Evolutionary conservation across 1,140 invertebrate genomes (phyloP), one percentile per base, ranked within the genome.

Genomic region (Drosophila ogumai): DNA sequence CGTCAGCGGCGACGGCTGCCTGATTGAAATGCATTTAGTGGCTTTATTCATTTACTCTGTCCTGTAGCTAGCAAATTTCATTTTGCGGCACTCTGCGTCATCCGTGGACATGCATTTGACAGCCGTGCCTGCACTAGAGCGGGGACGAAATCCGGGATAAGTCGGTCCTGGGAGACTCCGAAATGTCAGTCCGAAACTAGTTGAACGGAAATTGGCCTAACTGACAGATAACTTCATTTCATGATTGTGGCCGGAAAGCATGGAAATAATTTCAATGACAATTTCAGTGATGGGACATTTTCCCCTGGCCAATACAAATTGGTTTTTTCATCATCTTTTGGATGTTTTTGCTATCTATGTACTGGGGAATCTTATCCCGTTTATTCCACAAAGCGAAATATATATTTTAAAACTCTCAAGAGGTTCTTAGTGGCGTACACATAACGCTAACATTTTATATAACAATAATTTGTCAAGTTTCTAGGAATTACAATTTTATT

Each of bases 11-110:
- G 75, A 63, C 72, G 72, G 52, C 67, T 57, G 69, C 52, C 64
- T 79, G 56, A 80, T 80, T 47, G 67, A 80, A 78, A 77, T 73
- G 52, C 73, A 80, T 77, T 84, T 58, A 43, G 65, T 65, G 78
- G 69, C 69, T 74, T 87, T 73, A 73, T 88, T 73, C 61, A 67
- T 49, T 87, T 82, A 66, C 40, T 43, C 54, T 44, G 43, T 46
- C n/a, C 41, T 52, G 58, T 43, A 19, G 66, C 44, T 50, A n/a
- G 47, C 44, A 57, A 82, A 88, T 68, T 76, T 58, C 40, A 82
- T 82, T 82, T 71, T 56, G 74, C 34, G 56, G 41, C 75, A 28
- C 34, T 49, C n/a, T 64, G 58, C 71, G 59, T 75, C 71, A 75
- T 12, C 44, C 43, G 36, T 63, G 41, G 56, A 49, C 32, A 56